Evolutionary conservation across 2,113 vertebrate genomes (phyloP).

Genomic region (Syngnathoides biaculeatus): DNA sequence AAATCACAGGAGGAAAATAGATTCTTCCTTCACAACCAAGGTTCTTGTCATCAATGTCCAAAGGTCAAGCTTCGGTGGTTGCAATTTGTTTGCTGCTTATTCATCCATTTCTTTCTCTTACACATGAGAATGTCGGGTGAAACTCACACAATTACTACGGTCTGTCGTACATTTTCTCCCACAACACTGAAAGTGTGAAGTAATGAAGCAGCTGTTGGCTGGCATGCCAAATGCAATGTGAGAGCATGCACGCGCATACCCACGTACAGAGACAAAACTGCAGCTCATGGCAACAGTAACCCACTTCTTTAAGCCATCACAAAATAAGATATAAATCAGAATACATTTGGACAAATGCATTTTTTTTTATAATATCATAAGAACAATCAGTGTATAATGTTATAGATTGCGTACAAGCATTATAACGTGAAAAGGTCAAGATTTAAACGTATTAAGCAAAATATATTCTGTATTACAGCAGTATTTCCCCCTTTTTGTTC

Average conservation of each 20-base stretch:
- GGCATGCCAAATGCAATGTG: constrained; percentile 60
- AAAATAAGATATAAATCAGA: too few species aligned
- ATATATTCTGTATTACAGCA: too few species aligned
- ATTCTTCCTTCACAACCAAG: constrained; percentile 22
- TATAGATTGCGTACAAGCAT: too few species aligned
- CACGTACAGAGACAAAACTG: too few species aligned
- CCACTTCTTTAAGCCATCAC: too few species aligned
- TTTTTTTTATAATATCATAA: too few species aligned
- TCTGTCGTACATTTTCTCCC: constrained; percentile 68
- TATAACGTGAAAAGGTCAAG: too few species aligned
- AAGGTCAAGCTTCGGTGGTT: constrained; percentile 38
- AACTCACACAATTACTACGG: constrained; percentile 61
- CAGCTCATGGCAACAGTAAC: neutral
- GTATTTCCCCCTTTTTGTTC: too few species aligned
- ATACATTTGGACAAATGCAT: too few species aligned
- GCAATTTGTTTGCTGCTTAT: constrained; percentile 42
- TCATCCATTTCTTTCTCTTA: constrained; percentile 43
- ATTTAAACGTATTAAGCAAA: too few species aligned
- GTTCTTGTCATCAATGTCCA: constrained; percentile 28
- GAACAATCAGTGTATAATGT: too few species aligned
- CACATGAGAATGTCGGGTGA: constrained; percentile 40
- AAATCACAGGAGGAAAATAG: constrained; percentile 37
- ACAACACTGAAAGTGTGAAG: constrained; percentile 63
- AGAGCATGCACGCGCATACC: constrained; percentile 21
- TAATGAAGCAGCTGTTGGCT: constrained; percentile 68